A percentile compares a stretch with the other conserved stretches of the same genome.
Evolutionary conservation across 92 coral and sea anemone genomes (phyloP).

Genomic region (Siderastrea siderea): DNA sequence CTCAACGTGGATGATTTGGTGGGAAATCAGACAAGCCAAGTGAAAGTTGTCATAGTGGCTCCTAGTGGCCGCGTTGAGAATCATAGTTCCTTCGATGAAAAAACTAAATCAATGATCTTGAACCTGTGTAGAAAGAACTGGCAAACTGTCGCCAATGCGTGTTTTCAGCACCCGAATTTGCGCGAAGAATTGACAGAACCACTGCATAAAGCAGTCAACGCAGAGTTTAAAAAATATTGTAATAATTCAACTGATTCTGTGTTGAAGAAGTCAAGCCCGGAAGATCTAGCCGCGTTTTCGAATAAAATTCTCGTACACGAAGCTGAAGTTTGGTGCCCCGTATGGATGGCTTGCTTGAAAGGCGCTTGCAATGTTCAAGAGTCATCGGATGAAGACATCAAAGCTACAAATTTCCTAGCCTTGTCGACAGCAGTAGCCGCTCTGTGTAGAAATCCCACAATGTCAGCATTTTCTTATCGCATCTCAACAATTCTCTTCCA

Average conservation of each 20-base stretch:
- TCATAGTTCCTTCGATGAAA: no score
- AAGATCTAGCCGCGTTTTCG: conserved; percentile 60
- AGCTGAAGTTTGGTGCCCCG: conserved; percentile 53
- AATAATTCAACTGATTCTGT: no score
- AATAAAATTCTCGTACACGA: conserved; percentile 64
- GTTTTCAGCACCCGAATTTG: conserved; percentile 34
- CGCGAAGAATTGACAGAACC: no score
- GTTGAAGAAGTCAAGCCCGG: conserved; percentile 39
- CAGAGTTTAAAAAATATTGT: no score
- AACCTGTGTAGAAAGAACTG: conserved; percentile 51
- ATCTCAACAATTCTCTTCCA: conserved; percentile 61
- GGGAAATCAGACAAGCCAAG: conserved; percentile 22
- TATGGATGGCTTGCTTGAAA: conserved; percentile 51
- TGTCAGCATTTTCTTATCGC: conserved; percentile 63
- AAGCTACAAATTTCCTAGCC: conserved; percentile 61
- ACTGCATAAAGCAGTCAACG: no score
- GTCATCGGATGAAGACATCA: conserved; percentile 22
- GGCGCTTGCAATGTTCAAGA: conserved; percentile 54
- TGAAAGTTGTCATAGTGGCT: conserved; percentile 56
- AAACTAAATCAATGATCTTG: no score
- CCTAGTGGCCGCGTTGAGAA: conserved; percentile 54
- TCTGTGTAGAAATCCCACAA: conserved; percentile 66
- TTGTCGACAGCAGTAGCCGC: conserved; percentile 63
- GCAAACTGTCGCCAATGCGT: conserved; percentile 57
- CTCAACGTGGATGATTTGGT: conserved; percentile 34